Evolutionary conservation across 1,140 invertebrate genomes (phyloP), one percentile per base, ranked within the genome.

Genomic region (Neodiprion pinetum): DNA sequence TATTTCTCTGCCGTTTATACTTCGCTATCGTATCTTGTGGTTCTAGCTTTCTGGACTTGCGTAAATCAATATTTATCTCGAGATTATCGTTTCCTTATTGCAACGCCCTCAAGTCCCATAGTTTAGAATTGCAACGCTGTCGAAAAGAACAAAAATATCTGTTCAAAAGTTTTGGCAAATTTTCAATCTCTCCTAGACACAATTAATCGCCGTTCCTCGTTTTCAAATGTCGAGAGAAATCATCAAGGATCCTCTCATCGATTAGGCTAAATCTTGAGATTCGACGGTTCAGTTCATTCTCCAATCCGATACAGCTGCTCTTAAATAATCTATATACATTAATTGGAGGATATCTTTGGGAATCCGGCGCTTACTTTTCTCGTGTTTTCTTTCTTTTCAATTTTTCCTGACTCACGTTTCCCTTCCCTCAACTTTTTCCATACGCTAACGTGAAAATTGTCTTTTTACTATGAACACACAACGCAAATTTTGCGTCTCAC

Each of bases 71-170:
- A 23, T 69, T 69, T 9, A 69, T 61, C 17, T 5, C 9, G 67
- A 69, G 67, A 69, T 69, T 5, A 69, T 69, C 14, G 67, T 12
- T 69, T 47, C 67, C 67, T 69, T 69, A 69, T 69, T 73, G 72
- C 70, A 77, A 77, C 71, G 71, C 76, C 73, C 75, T 76, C 65
- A 72, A 74, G 75, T 76, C 28, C 75, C 73, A 73, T 72, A 69
- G 67, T 74, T 77, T 74, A 77, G 71, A 77, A 77, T 77, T 74
- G 69, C 71, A 76, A 71, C 70, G 49, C 71, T 72, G 70, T 11
- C 47, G 67, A 71, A 73, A 66, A 40, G 48, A 76, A 74, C 73
- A 73, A n/a, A 75, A 49, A 40, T 48, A 17, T 73, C 3, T 72
- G 14, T 47, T 67, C 11, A 48, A 48, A 11, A 10, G 49, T 40